These are phyloP conservation scores for Pelodiscus sinensis DNA, from an alignment of 2,113 vertebrate species.

Conservation along the genomic window DNA sequence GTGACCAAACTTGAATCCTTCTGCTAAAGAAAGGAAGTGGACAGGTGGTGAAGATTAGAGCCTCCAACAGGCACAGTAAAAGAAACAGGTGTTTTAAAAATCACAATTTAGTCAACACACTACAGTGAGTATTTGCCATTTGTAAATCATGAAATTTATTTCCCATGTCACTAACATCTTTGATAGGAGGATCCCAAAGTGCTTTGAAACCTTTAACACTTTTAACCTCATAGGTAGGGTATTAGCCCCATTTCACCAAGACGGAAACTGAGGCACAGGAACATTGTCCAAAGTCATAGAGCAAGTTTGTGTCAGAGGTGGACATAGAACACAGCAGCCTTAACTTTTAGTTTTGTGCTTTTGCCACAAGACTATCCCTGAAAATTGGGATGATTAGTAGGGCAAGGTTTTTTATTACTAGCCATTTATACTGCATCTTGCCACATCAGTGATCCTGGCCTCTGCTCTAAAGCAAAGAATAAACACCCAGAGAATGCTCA, in stretches of 20 bases:
- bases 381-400: background rate
- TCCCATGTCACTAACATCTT: accelerated
- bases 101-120: background rate
- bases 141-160: accelerated
- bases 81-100: background rate
- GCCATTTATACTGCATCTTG: background rate
- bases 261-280: background rate
- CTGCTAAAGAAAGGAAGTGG: background rate
- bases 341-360: background rate
- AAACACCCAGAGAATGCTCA: background rate
- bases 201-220: background rate
- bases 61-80: background rate
- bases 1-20: accelerated
- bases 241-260: background rate
- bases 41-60: background rate
- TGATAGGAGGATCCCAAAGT: background rate
- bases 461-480: accelerated
- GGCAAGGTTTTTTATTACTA: background rate
- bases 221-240: background rate
- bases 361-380: background rate
- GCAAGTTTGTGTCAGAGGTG: background rate
- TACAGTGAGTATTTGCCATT: accelerated
- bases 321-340: background rate
- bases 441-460: background rate
- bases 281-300: background rate